These are phyloP conservation scores for Ciconia maguari DNA, from an alignment of 2,113 vertebrate species.

Conservation along the genomic window DNA sequence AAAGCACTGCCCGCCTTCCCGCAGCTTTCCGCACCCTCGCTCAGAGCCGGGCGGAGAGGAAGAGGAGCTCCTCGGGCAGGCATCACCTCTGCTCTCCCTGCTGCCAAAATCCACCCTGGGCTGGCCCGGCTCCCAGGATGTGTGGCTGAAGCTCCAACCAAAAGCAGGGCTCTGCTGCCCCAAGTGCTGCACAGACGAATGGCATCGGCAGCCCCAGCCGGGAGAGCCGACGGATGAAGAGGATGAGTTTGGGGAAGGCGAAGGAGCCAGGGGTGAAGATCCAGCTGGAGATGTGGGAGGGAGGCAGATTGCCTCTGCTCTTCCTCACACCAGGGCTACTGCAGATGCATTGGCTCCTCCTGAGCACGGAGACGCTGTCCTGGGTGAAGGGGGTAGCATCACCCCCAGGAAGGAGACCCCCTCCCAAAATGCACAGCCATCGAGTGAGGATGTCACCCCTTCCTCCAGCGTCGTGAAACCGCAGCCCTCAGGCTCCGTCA, in stretches of 20 bases:
- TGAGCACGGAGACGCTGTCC: background rate
- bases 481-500: rapidly evolving
- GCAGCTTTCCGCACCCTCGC: background rate
- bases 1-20: rapidly evolving
- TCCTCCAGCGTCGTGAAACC: rapidly evolving
- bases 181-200: background rate
- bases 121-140: background rate
- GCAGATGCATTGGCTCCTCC: background rate
- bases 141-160: rapidly evolving
- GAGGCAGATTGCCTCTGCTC: background rate
- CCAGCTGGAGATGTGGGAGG: background rate
- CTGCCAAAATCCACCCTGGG: background rate
- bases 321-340: background rate
- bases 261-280: background rate
- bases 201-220: background rate
- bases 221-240: background rate
- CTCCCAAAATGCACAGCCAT: rapidly evolving
- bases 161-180: conserved; percentile 3
- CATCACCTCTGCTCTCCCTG: rapidly evolving
- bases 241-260: rapidly evolving
- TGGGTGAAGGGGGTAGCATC: background rate
- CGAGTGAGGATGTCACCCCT: background rate
- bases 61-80: background rate
- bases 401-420: background rate
- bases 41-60: background rate